These are phyloP conservation scores for Clistopyga incitator DNA, from an alignment of 2,888 invertebrate species.

Conservation along the genomic window DNA sequence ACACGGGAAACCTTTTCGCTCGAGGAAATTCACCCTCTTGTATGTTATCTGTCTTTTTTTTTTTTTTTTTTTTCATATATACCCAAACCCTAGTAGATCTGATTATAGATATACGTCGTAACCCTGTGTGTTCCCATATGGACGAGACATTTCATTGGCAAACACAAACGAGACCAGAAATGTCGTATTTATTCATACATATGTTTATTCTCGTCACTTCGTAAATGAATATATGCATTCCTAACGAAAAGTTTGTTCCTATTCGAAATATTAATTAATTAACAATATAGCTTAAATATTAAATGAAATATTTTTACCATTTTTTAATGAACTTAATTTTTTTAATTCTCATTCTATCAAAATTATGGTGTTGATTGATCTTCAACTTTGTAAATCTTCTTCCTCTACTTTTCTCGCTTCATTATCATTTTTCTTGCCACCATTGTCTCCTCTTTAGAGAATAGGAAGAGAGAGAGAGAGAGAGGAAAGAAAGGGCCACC, in stretches of 20 bases:
- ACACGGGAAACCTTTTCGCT: constrained; percentile 64
- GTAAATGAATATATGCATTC: too few species aligned
- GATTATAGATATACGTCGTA: constrained; percentile 18
- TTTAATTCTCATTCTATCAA: too few species aligned
- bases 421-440: constrained; percentile 28
- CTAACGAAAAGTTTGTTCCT: too few species aligned
- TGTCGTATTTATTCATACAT: background rate
- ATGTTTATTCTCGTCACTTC: background rate
- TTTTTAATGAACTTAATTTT: too few species aligned
- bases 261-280: too few species aligned
- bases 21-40: constrained; percentile 61
- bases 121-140: background rate
- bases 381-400: background rate
- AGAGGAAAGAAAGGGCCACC: constrained; percentile 40
- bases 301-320: too few species aligned
- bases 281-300: too few species aligned
- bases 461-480: constrained; percentile 10
- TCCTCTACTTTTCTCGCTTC: constrained; percentile 4
- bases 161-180: constrained; percentile 3
- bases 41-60: constrained; percentile 53
- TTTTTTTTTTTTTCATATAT: constrained; percentile 36
- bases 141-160: constrained; percentile 2
- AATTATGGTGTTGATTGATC: constrained; percentile 1
- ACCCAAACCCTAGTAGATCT: constrained; percentile 34
- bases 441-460: constrained; percentile 26